Conservation (phyloP, 1,140 invertebrate species). For the Zaprionus nigranus region DNA sequence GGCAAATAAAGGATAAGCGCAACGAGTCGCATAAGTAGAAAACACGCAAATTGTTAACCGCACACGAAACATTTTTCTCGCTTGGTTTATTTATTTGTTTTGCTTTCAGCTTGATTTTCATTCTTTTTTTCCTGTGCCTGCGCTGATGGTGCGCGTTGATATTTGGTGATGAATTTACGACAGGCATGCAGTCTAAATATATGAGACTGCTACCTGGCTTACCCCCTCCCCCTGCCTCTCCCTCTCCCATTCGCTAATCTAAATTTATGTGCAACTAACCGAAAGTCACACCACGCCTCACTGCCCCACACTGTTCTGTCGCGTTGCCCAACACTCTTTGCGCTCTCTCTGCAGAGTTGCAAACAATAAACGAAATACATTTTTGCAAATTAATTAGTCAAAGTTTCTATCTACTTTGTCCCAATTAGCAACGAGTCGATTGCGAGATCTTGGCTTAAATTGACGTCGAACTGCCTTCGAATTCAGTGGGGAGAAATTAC, state of each 20-base stretch:
- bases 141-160: constrained; percentile 51
- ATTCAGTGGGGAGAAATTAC: constrained; percentile 55
- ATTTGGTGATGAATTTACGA: constrained; percentile 57
- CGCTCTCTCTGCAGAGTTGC: constrained; percentile 43
- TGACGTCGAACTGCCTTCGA: neutral
- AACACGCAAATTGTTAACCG: constrained; percentile 51
- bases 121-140: constrained; percentile 29
- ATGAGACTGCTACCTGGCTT: constrained; percentile 29
- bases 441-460: constrained; percentile 14
- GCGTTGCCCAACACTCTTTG: constrained; percentile 40
- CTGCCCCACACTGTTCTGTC: neutral
- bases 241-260: constrained; percentile 34
- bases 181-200: constrained; percentile 47
- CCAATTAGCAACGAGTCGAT: constrained; percentile 38
- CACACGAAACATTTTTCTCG: constrained; percentile 50
- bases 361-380: constrained; percentile 32
- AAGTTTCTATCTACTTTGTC: constrained; percentile 35
- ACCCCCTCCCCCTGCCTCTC: neutral
- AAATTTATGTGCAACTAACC: constrained; percentile 58
- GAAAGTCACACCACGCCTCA: constrained; percentile 32
- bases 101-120: constrained; percentile 7
- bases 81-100: constrained; percentile 49
- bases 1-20: constrained; percentile 17
- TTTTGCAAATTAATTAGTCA: constrained; percentile 61
- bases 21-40: constrained; percentile 27